Percentiles rank a stretch among this genome's conserved stretches.
Conservation (phyloP, 2,888 invertebrate genomes). For the Apotomis betuletana region DNA sequence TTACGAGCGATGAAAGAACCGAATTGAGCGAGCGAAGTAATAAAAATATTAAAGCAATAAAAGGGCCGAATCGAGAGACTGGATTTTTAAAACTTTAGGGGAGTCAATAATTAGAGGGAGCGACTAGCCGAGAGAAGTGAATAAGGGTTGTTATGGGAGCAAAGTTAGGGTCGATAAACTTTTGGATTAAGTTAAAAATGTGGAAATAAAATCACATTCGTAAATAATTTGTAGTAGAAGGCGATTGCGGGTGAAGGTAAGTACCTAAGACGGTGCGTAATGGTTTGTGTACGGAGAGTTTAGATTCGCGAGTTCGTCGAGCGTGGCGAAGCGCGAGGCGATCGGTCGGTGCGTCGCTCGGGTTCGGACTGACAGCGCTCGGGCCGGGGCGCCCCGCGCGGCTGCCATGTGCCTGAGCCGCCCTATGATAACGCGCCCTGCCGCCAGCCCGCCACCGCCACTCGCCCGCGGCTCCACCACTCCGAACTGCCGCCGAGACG, state of each 20-base stretch:
- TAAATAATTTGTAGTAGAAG: slow-evolving; percentile 8
- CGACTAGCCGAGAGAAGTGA: slow-evolving; percentile 74
- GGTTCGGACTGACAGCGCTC: slow-evolving; percentile 71
- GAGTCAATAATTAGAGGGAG: slow-evolving; percentile 82
- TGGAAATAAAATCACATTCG: slow-evolving; percentile 6
- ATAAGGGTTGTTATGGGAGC: slow-evolving; percentile 79
- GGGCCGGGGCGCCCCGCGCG: slow-evolving; percentile 74
- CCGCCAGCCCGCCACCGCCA: slow-evolving; percentile 41
- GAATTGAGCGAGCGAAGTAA: slow-evolving; percentile 58
- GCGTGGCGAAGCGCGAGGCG: slow-evolving; percentile 71
- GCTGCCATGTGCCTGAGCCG: slow-evolving; percentile 55
- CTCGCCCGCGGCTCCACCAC: slow-evolving; percentile 42
- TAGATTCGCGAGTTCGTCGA: slow-evolving; percentile 74
- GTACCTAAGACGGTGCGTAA: slow-evolving; percentile 15
- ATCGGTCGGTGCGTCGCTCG: slow-evolving; percentile 76
- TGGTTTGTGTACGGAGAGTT: slow-evolving; percentile 75
- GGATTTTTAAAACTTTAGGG: slow-evolving; percentile 77
- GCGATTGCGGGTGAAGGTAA: slow-evolving; percentile 32
- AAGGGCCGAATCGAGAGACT: slow-evolving; percentile 67
- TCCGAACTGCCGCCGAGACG: slow-evolving; percentile 52
- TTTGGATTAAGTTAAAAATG: slow-evolving; percentile 49
- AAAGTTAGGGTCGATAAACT: slow-evolving; percentile 78
- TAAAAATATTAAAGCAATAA: slow-evolving; percentile 73
- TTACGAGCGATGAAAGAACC: slow-evolving; percentile 48
- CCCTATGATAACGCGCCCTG: slow-evolving; percentile 67